Conservation (phyloP, 2,113 vertebrate species). For the Megaceryle torquata region DNA sequence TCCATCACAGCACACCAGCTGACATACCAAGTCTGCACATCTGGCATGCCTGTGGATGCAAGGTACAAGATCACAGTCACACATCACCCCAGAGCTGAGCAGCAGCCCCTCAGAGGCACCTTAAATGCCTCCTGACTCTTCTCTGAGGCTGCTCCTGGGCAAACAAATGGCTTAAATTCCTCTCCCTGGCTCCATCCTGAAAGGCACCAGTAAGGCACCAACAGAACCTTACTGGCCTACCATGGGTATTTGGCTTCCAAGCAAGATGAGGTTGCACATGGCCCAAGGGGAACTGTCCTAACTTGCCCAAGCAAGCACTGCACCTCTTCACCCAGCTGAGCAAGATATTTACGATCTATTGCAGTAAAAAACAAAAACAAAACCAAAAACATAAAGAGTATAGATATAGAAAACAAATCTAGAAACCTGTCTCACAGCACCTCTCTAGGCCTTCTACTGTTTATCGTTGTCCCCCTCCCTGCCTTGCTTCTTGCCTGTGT, state of each 20-base stretch:
- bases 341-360: not conserved
- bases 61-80: not conserved
- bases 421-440: fast-evolving
- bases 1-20: not conserved
- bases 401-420: not conserved
- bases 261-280: fast-evolving
- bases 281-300: not conserved
- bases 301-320: not conserved
- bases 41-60: not conserved
- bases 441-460: not conserved
- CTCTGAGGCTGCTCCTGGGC: not conserved
- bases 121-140: not conserved
- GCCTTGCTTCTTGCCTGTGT: not conserved
- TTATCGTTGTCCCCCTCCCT: not conserved
- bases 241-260: not conserved
- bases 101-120: not conserved
- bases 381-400: not conserved
- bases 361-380: not conserved
- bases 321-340: not conserved
- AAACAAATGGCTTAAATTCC: not conserved
- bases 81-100: not conserved
- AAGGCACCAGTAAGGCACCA: not conserved
- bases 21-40: not conserved
- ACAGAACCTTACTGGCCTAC: not conserved
- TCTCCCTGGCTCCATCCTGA: not conserved